Base-by-base conservation (phyloP, 2,888 invertebrate genomes). In the Chloroclysta siterata region DNA sequence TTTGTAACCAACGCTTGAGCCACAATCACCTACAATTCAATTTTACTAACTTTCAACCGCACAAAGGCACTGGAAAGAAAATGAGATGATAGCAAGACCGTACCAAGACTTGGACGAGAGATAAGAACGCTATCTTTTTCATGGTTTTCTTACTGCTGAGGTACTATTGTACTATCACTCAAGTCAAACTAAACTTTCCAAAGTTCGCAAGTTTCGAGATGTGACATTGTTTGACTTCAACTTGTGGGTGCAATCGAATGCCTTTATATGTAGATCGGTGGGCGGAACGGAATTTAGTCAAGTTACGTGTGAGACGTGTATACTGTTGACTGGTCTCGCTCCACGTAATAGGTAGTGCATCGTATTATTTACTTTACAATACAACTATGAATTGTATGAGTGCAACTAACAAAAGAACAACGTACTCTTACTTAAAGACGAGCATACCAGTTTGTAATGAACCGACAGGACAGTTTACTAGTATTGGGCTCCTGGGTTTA, bases 181-280 rank as follows among this genome's bases (percentile, higher is more conserved):
- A 22, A 22, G 22, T 22, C n/a, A n/a, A n/a, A n/a, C 33, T 28
- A 63, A 59, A 58, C 66, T 63, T 59, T 59, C 68, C 52, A 64
- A 72, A 76, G 65, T 74, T 77, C 50, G 55, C 69, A 69, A 70
- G 64, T 74, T 73, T 77, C 71, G 72, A 64, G 74, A 79, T 76
- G 72, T 73, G 58, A 68, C 74, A 77, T 80, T 79, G 80, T 82
- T 76, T 72, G 72, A 72, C 68, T 65, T 62, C 60, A 62, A 66
- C 54, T 64, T 51, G 76, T 76, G 75, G 75, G 74, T 74, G 78
- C 74, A 76, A 69, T 65, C 53, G 53, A 69, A 72, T 73, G 71
- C 73, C 75, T 76, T 71, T 72, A 71, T 70, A 74, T 56, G 64
- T 69, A 67, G 62, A 66, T 56, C 60, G 56, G 64, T 67, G 62